These are phyloP conservation scores for Odocoileus virginianus DNA, from an alignment of 2,113 vertebrate genomes.

Conservation along the genomic window DNA sequence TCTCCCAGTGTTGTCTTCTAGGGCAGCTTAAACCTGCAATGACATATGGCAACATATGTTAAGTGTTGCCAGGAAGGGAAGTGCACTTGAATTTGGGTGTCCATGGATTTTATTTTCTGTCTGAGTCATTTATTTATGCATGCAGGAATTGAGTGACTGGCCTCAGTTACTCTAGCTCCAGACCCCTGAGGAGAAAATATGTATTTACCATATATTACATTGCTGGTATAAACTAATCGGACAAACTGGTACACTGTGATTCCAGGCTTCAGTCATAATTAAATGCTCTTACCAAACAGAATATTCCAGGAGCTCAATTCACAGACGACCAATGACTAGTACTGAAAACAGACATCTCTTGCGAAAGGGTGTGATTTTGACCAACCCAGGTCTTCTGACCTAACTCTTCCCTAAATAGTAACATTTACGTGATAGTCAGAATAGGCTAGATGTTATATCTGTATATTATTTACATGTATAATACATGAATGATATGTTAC, in stretches of 20 bases:
- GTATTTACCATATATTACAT: neutral
- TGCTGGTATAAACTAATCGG: neutral
- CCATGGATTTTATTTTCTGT: neutral
- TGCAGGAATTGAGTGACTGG: neutral
- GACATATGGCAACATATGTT: neutral
- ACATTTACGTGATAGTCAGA: neutral
- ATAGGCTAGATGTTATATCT: neutral
- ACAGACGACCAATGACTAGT: neutral
- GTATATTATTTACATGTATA: neutral
- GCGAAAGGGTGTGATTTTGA: neutral
- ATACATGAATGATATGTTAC: neutral
- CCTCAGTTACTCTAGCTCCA: neutral
- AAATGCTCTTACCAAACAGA: neutral
- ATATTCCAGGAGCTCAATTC: neutral
- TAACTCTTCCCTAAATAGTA: neutral
- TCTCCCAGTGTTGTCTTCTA: neutral
- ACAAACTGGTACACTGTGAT: neutral
- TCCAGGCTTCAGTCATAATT: neutral
- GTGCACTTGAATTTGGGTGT: neutral
- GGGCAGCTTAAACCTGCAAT: neutral
- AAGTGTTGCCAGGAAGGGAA: neutral
- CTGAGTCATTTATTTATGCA: neutral
- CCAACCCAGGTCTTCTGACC: neutral
- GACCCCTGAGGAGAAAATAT: neutral
- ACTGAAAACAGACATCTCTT: neutral